Evolutionary conservation across 2,797 vertebrate genomes (phyloP).

Genomic region (Sebastes itinus): DNA sequence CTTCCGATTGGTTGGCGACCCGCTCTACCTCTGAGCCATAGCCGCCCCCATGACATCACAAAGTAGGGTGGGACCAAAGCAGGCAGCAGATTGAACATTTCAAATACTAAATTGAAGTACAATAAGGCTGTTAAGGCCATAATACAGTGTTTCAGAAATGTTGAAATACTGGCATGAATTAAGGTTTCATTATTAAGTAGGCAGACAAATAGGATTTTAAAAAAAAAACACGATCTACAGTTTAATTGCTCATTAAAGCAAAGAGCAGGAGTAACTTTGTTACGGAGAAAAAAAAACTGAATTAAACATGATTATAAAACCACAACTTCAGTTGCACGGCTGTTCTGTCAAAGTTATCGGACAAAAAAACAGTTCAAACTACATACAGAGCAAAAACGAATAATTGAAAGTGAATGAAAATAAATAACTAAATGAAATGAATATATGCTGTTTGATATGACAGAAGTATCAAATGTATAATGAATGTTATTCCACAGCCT

Average conservation of each 20-base stretch:
- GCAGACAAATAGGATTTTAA: slow-evolving; percentile 9
- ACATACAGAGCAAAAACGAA: slow-evolving; percentile 22
- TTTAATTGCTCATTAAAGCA: slow-evolving; percentile 31
- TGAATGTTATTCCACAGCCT: slow-evolving; percentile 30
- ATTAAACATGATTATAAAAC: slow-evolving; percentile 20
- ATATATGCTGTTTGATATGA: slow-evolving; percentile 59
- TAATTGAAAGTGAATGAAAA: slow-evolving; percentile 30
- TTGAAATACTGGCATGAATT: background rate
- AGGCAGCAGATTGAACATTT: background rate
- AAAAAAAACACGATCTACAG: background rate
- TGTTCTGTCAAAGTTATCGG: slow-evolving; percentile 9
- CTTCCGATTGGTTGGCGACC: no score
- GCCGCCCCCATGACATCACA: background rate
- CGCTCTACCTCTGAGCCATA: no score
- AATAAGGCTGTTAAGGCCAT: background rate
- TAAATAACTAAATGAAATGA: slow-evolving; percentile 38
- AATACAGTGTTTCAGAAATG: background rate
- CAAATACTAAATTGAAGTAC: background rate
- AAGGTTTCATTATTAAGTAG: background rate
- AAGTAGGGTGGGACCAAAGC: background rate
- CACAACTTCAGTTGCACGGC: slow-evolving; percentile 30
- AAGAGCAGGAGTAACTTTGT: slow-evolving; percentile 9
- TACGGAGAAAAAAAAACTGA: background rate
- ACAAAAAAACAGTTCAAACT: background rate
- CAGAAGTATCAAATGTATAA: slow-evolving; percentile 36